Conservation (phyloP, 37 sponge, comb jelly and placozoan species). For the Amphimedon queenslandica region DNA sequence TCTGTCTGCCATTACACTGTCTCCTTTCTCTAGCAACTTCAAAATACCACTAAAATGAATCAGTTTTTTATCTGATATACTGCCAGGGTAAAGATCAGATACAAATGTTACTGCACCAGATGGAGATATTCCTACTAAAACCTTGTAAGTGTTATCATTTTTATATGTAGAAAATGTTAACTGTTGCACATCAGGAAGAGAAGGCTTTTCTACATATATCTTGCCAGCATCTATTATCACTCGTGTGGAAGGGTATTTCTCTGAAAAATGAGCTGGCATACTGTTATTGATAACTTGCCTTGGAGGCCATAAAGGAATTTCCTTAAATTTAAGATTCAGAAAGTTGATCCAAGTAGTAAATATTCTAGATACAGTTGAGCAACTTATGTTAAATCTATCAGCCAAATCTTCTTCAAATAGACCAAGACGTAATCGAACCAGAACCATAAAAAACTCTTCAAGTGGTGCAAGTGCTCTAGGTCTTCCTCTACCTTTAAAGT, state of each 20-base stretch:
- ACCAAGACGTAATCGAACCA: too few relatives aligned
- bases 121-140: slow-evolving; percentile 53
- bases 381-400: slow-evolving; percentile 23
- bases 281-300: too few relatives aligned
- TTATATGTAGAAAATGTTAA: slow-evolving; percentile 64
- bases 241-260: too few relatives aligned
- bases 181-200: slow-evolving; percentile 27
- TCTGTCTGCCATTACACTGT: slow-evolving; percentile 59
- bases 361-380: slow-evolving; percentile 35
- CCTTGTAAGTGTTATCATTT: slow-evolving; percentile 46
- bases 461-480: too few relatives aligned
- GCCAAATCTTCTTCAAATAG: slow-evolving; percentile 37
- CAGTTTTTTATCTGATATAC: slow-evolving; percentile 45
- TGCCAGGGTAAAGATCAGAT: slow-evolving; percentile 36
- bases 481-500: too few relatives aligned
- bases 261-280: too few relatives aligned
- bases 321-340: slow-evolving; percentile 21
- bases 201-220: slow-evolving; percentile 36
- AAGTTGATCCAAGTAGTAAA: slow-evolving; percentile 33
- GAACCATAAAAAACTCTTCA: too few relatives aligned
- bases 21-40: slow-evolving; percentile 42
- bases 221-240: slow-evolving; percentile 44
- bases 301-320: slow-evolving; percentile 44
- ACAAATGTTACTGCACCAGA: slow-evolving; percentile 51
- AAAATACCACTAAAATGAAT: slow-evolving; percentile 35